These are phyloP conservation scores for Sorex araneus DNA, from an alignment of 2,113 vertebrate species.

Conservation along the genomic window DNA sequence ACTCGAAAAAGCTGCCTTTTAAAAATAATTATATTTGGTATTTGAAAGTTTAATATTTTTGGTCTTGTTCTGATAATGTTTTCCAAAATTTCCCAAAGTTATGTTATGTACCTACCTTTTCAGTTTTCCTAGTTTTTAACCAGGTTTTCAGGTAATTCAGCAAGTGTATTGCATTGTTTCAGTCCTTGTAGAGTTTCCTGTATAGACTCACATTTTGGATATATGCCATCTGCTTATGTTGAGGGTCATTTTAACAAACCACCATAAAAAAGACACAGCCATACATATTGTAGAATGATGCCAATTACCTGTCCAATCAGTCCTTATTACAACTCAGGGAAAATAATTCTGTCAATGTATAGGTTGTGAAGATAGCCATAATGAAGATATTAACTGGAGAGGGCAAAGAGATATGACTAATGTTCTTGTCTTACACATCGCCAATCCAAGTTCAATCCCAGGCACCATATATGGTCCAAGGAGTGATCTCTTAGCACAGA, in stretches of 20 bases:
- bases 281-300: slow-evolving; percentile 46
- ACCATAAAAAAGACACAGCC: slow-evolving; percentile 21
- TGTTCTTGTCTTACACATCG: no score
- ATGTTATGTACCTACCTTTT: neutral
- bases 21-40: neutral
- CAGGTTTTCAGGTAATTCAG: neutral
- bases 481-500: no score
- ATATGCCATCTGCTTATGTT: slow-evolving; percentile 33
- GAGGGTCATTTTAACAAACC: neutral
- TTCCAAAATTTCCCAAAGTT: neutral
- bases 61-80: neutral
- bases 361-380: neutral
- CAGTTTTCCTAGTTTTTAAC: neutral
- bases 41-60: neutral
- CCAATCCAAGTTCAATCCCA: no score
- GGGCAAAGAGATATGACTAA: no score
- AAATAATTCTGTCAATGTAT: slow-evolving; percentile 35
- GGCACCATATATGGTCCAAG: no score
- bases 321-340: slow-evolving; percentile 27
- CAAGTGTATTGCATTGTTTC: slow-evolving; percentile 1
- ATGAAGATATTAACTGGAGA: no score
- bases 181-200: neutral
- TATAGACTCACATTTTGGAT: slow-evolving; percentile 58
- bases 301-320: slow-evolving; percentile 24
- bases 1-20: neutral